Base-by-base conservation (phyloP, 2,888 invertebrate genomes). In the Arge pagana region DNA sequence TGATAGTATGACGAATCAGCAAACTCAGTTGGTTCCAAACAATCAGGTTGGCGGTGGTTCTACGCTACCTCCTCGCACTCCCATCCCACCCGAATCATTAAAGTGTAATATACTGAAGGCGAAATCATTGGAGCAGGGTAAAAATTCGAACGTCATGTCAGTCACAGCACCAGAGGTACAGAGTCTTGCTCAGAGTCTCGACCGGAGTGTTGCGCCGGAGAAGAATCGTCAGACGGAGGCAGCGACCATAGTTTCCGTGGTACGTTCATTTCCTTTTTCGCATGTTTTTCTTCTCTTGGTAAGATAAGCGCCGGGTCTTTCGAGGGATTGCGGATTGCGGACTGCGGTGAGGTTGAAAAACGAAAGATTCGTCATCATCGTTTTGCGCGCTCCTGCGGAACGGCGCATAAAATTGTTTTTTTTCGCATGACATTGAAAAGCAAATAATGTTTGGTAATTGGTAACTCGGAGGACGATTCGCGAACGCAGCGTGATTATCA, bases 31-130 rank as follows among this genome's bases (percentile, higher is more conserved):
- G 70, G 79, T 86, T 62, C 87, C 87, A 51, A 89, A 89, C 69
- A 89, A 89, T 77, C 81, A 85, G 70, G 84, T 86, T 60, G 80
- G 85, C 61, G 83, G 83, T 28, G 83, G 81, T 19, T 70, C 77
- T 1, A 68, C 70, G 4, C 50, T 74, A 52, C 72, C 78, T 16
- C 71, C 76, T 10, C 72, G 76, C 15, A 85, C 86, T 66, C 87
- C 90, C 16, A 83, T 95, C 53, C 93, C 94, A 37, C 91, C 92
- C 6, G 93, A 93, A 59, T 91, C 94, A 71, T 83, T 96, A 56
- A 96, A 96, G 79, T 96, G 96, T 79, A 96, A 92, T 79, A 95
- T 96, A 73, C 80, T 96, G 49, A 96, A 96, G 83, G 92, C 92
- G 77, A 83, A 82, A 64, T 80, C 83, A 53, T 68, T 83, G 45